Evolutionary conservation across 1,140 invertebrate species (phyloP).

Genomic region (Drosophila rhopaloa): DNA sequence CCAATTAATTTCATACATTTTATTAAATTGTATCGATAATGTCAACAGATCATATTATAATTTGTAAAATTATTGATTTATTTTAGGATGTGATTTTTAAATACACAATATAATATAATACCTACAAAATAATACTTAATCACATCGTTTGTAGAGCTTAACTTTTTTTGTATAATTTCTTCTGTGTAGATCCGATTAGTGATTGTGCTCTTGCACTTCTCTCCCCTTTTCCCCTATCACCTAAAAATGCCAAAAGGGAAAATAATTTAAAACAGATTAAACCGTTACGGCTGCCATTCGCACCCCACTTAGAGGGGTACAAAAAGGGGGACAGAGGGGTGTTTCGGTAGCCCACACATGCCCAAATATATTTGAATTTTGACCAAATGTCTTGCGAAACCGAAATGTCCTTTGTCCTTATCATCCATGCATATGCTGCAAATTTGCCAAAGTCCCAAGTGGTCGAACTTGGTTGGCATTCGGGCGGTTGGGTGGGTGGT

Average conservation of each 20-base stretch:
- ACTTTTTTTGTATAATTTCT: background rate
- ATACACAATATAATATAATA: too few species aligned
- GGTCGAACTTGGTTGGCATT: slow-evolving; percentile 18
- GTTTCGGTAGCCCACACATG: slow-evolving; percentile 26
- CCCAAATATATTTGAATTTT: slow-evolving; percentile 75
- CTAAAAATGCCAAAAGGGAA: slow-evolving; percentile 32
- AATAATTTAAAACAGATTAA: slow-evolving; percentile 84
- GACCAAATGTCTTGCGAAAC: slow-evolving; percentile 80
- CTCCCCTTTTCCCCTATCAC: slow-evolving; percentile 20
- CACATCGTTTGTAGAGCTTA: too few species aligned
- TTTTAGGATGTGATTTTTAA: too few species aligned
- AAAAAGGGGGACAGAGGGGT: background rate
- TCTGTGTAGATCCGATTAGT: slow-evolving; percentile 38
- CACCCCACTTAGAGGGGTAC: slow-evolving; percentile 47
- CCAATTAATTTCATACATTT: too few species aligned
- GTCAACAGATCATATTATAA: too few species aligned
- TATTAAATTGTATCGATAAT: too few species aligned
- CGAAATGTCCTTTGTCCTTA: slow-evolving; percentile 60
- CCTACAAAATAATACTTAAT: too few species aligned
- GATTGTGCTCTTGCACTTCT: slow-evolving; percentile 20
- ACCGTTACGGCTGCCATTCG: slow-evolving; percentile 80
- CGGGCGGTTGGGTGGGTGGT: slow-evolving; percentile 19
- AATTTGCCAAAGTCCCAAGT: slow-evolving; percentile 65
- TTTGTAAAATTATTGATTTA: too few species aligned
- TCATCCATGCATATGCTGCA: slow-evolving; percentile 74